Conservation (phyloP, 2,888 invertebrate species). For the Keiferia lycopersicella region DNA sequence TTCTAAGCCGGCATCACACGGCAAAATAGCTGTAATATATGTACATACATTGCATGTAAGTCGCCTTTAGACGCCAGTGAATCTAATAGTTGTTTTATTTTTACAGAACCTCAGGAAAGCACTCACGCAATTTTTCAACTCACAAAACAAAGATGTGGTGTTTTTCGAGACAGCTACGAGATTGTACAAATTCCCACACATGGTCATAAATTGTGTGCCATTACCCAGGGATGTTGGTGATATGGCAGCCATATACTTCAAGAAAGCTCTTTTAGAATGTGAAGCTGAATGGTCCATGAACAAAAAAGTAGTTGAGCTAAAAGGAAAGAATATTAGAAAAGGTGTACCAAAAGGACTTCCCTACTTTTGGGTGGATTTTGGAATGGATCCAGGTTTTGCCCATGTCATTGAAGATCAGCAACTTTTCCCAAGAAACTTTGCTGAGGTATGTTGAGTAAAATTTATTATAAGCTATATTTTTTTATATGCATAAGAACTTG, state of each 20-base stretch:
- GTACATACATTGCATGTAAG: too few relatives aligned
- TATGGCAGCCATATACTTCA: slow-evolving; percentile 97
- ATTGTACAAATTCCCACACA: slow-evolving; percentile 89
- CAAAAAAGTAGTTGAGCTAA: slow-evolving; percentile 86
- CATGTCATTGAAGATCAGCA: slow-evolving; percentile 98
- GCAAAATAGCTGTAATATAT: too few relatives aligned
- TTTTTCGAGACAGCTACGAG: slow-evolving; percentile 94
- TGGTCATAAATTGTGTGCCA: slow-evolving; percentile 94
- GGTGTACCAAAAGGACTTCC: slow-evolving; percentile 96
- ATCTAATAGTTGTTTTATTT: too few relatives aligned
- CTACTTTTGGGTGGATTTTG: slow-evolving; percentile 97
- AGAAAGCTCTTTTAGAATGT: slow-evolving; percentile 97
- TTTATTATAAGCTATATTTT: background rate
- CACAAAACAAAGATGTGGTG: slow-evolving; percentile 88
- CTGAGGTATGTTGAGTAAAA: slow-evolving; percentile 82
- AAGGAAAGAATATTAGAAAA: slow-evolving; percentile 86
- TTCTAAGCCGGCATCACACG: too few relatives aligned
- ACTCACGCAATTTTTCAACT: slow-evolving; percentile 88
- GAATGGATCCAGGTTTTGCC: slow-evolving; percentile 94
- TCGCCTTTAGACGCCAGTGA: too few relatives aligned
- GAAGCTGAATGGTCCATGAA: slow-evolving; percentile 98
- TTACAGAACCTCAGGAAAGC: slow-evolving; percentile 88
- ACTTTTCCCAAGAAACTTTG: slow-evolving; percentile 93
- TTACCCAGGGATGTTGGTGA: slow-evolving; percentile 91
- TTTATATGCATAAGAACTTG: background rate